Percentiles rank a stretch among this genome's conserved stretches.
phyloP scores from a whole-genome alignment of 1,140 invertebrate species.

The Drosophila littoralis region DNA sequence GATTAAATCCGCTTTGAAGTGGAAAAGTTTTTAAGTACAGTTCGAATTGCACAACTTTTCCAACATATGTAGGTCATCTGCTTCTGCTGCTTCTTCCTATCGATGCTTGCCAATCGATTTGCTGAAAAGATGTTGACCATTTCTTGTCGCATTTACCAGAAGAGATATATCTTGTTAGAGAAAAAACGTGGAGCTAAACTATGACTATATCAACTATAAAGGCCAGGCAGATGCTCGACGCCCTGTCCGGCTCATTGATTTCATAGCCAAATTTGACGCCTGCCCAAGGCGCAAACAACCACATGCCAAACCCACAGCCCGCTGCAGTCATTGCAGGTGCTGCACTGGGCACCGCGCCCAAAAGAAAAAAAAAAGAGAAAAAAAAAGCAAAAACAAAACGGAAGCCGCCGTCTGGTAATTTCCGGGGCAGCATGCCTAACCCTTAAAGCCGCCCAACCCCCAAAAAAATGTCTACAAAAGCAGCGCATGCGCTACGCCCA shows the following conservation, averaged over 20 bases:
- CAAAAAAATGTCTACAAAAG: constrained; percentile 6
- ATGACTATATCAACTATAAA: constrained; percentile 1
- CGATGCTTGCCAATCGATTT: constrained; percentile 26
- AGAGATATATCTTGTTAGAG: not conserved
- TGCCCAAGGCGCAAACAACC: not conserved
- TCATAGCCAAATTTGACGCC: constrained; percentile 50
- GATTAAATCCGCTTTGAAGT: constrained; percentile 7
- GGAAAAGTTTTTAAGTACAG: not conserved
- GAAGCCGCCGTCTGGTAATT: constrained; percentile 55
- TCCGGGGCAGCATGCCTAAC: constrained; percentile 43
- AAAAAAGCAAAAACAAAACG: not conserved
- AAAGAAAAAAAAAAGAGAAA: constrained; percentile 3
- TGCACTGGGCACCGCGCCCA: constrained; percentile 59
- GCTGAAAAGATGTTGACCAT: not conserved
- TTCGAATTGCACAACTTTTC: constrained; percentile 14
- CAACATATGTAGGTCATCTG: not conserved
- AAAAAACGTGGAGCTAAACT: constrained; percentile 5
- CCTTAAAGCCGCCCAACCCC: constrained; percentile 25
- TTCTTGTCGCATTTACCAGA: not conserved
- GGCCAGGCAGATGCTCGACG: constrained; percentile 16
- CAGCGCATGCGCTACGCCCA: constrained; percentile 55
- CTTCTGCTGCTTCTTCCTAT: not conserved
- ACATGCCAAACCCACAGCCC: not conserved
- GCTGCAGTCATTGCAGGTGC: not conserved
- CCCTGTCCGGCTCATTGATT: constrained; percentile 58